Conservation (phyloP, 2,797 vertebrate genomes). For the Spheniscus humboldti region DNA sequence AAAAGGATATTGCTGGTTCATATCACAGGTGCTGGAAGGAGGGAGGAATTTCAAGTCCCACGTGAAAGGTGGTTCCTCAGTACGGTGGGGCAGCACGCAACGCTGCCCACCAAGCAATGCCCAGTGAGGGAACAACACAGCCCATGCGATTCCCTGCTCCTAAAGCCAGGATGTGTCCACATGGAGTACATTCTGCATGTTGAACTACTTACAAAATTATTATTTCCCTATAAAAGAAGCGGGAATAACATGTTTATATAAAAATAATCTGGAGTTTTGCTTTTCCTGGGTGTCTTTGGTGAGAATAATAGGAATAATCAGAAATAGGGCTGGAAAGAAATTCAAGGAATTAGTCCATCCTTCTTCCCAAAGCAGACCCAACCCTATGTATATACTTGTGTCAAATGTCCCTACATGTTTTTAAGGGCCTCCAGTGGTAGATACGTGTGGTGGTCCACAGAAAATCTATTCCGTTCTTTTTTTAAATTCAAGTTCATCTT, state of each 20-base stretch:
- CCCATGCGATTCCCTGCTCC: rapidly evolving
- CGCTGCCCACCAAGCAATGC: not conserved
- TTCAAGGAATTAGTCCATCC: not conserved
- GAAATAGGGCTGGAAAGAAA: not conserved
- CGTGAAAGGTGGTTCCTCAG: not conserved
- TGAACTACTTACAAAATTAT: not conserved
- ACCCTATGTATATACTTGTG: rapidly evolving
- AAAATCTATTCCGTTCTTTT: not conserved
- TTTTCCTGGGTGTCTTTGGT: not conserved
- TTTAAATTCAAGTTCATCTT: not conserved
- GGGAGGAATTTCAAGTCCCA: not conserved
- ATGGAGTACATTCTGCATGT: not conserved
- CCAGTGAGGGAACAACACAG: not conserved
- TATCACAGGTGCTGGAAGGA: not conserved
- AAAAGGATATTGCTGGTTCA: not conserved
- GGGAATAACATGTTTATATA: not conserved
- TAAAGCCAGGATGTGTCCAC: not conserved
- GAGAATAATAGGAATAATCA: not conserved
- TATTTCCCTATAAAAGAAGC: not conserved
- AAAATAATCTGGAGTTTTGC: not conserved
- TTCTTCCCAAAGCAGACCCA: not conserved
- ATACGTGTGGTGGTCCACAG: not conserved
- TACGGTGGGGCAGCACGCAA: not conserved
- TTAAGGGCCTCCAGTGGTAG: not conserved
- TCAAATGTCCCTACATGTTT: not conserved